Percentiles rank a stretch among this genome's conserved stretches.
phyloP scores from a whole-genome alignment of 1,140 invertebrate species.

The Chionoecetes opilio region DNA sequence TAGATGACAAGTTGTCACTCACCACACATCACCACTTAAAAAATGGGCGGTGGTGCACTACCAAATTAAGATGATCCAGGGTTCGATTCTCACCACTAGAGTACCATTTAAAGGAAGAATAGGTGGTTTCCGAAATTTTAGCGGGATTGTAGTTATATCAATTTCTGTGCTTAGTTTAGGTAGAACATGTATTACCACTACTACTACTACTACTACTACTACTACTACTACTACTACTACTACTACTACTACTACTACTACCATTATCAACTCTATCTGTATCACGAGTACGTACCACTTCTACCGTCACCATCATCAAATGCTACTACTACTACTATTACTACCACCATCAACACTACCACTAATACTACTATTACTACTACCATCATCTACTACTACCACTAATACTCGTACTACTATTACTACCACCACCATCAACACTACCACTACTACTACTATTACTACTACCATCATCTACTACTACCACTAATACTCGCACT shows the following conservation, averaged over 20 bases:
- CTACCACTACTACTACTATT: background rate
- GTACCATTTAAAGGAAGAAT: too few relatives aligned
- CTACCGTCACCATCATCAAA: background rate
- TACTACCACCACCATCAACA: background rate
- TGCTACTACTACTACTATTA: too few relatives aligned
- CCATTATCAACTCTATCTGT: background rate
- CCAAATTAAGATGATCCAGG: too few relatives aligned
- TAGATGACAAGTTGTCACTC: too few relatives aligned
- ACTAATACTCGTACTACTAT: background rate
- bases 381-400: background rate
- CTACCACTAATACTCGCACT: too few relatives aligned
- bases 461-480: too few relatives aligned
- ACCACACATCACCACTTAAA: too few relatives aligned
- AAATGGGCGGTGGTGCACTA: too few relatives aligned
- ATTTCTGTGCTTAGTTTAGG: too few relatives aligned
- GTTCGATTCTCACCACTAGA: too few relatives aligned
- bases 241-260: background rate
- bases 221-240: background rate
- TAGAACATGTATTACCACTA: background rate
- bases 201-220: background rate
- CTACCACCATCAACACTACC: background rate
- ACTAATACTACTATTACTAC: background rate
- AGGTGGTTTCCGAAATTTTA: too few relatives aligned
- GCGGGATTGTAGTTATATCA: too few relatives aligned
- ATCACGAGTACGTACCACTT: background rate